Conservation (phyloP, 1,140 invertebrate genomes). For the Penaeus indicus region DNA sequence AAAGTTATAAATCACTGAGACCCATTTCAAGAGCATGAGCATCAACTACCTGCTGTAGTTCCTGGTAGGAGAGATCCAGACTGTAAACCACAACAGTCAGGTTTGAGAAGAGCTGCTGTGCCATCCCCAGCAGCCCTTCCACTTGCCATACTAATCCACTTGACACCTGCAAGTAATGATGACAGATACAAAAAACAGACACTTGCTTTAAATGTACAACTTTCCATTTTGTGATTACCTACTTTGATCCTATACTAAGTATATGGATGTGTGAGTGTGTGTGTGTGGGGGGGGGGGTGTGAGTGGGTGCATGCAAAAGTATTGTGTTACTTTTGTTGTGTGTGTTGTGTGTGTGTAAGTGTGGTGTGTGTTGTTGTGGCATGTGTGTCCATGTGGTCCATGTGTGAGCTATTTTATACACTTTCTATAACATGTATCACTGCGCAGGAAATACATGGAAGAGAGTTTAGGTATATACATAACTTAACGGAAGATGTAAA, state of each 20-base stretch:
- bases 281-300: no score
- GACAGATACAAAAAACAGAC: neutral
- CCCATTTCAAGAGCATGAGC: no score
- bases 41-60: constrained; percentile 73
- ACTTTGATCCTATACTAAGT: no score
- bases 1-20: neutral
- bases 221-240: neutral
- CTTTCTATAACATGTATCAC: neutral
- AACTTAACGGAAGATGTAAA: no score
- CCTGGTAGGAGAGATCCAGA: constrained; percentile 19
- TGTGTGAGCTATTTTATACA: neutral
- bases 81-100: constrained; percentile 86
- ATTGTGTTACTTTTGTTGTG: neutral
- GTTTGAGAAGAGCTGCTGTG: constrained; percentile 81
- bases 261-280: no score
- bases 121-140: constrained; percentile 80
- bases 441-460: no score
- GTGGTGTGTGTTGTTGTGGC: no score
- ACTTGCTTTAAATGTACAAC: neutral
- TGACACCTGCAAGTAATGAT: constrained; percentile 28
- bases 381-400: neutral
- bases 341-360: no score
- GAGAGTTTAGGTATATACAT: no score
- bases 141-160: constrained; percentile 63
- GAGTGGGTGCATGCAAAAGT: neutral